A percentile compares a stretch with the other conserved stretches of the same genome.
Conservation (phyloP, 2,888 invertebrate genomes). For the Andrena chrysosceles region DNA sequence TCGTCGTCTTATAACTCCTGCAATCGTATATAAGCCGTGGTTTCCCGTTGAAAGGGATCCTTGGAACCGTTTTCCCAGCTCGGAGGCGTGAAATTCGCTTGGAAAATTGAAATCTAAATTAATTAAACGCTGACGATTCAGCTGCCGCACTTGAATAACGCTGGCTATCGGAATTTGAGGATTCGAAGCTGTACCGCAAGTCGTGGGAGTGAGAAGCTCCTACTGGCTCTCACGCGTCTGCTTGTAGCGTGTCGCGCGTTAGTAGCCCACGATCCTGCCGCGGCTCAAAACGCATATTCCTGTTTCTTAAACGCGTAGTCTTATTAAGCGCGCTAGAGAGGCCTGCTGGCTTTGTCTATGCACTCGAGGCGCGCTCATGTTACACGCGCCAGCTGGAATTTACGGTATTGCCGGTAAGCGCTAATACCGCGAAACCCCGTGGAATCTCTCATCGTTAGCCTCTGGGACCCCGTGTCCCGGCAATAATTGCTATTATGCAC, state of each 20-base stretch:
- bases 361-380: constrained; percentile 23
- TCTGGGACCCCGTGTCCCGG: not conserved
- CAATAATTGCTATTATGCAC: constrained; percentile 33
- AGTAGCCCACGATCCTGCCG: not conserved
- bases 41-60: no score
- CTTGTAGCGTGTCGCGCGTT: constrained; percentile 5
- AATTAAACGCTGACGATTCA: no score
- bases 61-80: no score
- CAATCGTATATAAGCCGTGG: no score
- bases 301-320: not conserved
- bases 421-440: constrained; percentile 16
- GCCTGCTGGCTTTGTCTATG: not conserved
- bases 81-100: no score
- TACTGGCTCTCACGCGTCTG: constrained; percentile 25
- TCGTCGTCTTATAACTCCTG: no score
- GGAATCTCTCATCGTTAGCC: constrained; percentile 46
- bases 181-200: constrained; percentile 29
- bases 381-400: constrained; percentile 33
- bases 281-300: constrained; percentile 9
- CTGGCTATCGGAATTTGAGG: not conserved
- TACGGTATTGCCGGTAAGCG: constrained; percentile 33
- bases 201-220: constrained; percentile 52
- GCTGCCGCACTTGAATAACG: no score
- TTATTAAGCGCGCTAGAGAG: constrained; percentile 22
- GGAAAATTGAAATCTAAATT: no score